A percentile compares a stretch with the other conserved stretches of the same genome.
Evolutionary conservation across 2,113 vertebrate species (phyloP).

Genomic region (Saiga tatarica): DNA sequence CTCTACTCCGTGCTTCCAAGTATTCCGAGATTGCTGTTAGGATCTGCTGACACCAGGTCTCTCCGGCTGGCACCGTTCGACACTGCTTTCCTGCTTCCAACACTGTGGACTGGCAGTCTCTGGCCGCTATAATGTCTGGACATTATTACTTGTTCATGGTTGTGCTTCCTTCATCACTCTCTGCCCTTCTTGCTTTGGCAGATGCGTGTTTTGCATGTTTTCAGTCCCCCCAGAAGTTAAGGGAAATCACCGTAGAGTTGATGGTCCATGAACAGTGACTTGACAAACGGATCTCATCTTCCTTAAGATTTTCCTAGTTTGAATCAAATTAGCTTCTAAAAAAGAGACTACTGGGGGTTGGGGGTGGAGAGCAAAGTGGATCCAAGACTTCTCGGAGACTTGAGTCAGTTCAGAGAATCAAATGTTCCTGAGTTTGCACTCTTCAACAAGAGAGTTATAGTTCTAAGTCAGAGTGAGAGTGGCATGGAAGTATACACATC

Average conservation of each 20-base stretch:
- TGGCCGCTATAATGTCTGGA: background rate
- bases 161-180: background rate
- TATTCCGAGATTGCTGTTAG: background rate
- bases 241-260: background rate
- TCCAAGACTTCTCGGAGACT: background rate
- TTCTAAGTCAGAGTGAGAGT: background rate
- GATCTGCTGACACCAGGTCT: background rate
- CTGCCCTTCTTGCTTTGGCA: background rate
- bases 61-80: background rate
- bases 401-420: background rate
- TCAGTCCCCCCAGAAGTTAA: background rate
- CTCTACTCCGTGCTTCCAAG: background rate
- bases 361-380: background rate
- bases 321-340: background rate
- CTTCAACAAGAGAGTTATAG: background rate
- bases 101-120: background rate
- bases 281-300: background rate
- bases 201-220: background rate
- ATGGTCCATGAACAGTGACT: background rate
- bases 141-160: background rate
- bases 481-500: background rate
- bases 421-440: background rate
- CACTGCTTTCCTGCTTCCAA: background rate
- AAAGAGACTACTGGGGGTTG: background rate
- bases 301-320: background rate